phyloP scores from a whole-genome alignment of 2,113 vertebrate species.

The Cairina moschata region DNA sequence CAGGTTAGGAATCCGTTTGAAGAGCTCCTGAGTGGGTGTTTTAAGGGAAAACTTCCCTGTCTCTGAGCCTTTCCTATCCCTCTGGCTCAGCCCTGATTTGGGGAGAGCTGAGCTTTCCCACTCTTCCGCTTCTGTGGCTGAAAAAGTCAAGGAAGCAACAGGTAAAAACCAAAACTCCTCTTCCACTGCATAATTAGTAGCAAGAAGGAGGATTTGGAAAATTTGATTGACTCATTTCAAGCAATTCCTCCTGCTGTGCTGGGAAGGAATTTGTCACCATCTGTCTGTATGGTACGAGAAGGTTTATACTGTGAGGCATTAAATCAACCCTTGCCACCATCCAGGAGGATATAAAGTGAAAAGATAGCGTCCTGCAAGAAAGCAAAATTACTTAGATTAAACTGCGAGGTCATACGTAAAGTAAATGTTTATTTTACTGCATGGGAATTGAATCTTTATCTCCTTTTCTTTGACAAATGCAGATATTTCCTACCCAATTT shows the following conservation, averaged over 20 bases:
- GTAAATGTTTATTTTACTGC: not conserved
- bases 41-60: no score
- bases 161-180: not conserved
- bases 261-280: not conserved
- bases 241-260: not conserved
- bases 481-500: not conserved
- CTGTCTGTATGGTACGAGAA: not conserved
- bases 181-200: not conserved
- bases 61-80: no score
- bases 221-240: not conserved
- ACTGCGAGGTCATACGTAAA: not conserved
- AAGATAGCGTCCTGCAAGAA: not conserved
- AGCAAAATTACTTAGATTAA: not conserved
- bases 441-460: not conserved
- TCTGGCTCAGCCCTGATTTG: no score
- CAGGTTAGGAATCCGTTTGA: not conserved
- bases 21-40: no score
- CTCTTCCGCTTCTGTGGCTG: no score
- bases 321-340: not conserved
- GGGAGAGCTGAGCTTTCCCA: no score
- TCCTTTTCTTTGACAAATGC: not conserved
- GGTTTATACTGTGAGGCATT: not conserved
- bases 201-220: not conserved
- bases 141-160: not conserved
- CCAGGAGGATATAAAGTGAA: not conserved